A percentile compares a stretch with the other conserved stretches of the same genome.
Evolutionary conservation across 2,797 vertebrate genomes (phyloP).

Genomic region (Gymnothorax reevesii): DNA sequence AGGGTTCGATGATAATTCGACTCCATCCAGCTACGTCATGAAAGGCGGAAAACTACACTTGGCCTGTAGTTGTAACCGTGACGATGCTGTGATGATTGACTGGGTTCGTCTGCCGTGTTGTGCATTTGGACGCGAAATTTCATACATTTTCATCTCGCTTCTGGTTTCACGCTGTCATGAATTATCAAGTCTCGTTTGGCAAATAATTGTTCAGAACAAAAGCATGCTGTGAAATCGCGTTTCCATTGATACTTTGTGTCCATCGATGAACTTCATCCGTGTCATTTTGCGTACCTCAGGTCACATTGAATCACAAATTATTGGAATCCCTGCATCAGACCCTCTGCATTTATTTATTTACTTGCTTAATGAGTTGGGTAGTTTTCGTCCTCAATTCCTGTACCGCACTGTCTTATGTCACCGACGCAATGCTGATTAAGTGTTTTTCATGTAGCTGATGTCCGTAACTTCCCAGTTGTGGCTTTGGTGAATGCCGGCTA

Average conservation of each 20-base stretch:
- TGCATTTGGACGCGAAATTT: neutral
- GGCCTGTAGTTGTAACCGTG: neutral
- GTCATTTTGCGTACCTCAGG: too few relatives aligned
- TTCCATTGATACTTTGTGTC: too few relatives aligned
- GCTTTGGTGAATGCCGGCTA: neutral
- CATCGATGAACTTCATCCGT: too few relatives aligned
- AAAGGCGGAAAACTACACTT: neutral
- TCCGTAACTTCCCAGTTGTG: neutral
- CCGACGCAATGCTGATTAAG: neutral
- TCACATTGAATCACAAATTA: too few relatives aligned
- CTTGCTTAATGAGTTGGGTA: neutral
- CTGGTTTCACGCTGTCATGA: neutral
- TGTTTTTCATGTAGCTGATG: neutral
- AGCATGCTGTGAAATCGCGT: neutral
- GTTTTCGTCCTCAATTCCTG: neutral
- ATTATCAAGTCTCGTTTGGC: neutral
- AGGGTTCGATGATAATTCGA: conserved; percentile 11
- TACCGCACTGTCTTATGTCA: neutral
- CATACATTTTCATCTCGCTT: neutral
- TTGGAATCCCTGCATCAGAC: too few relatives aligned
- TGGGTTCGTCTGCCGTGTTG: neutral
- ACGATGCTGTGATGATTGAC: neutral
- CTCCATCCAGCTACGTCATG: neutral
- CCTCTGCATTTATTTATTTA: too few relatives aligned
- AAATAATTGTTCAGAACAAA: neutral